Percentiles rank a stretch among this genome's conserved stretches.
Evolutionary conservation across 1,140 invertebrate genomes (phyloP).

Genomic region (Metopolophium dirhodum): DNA sequence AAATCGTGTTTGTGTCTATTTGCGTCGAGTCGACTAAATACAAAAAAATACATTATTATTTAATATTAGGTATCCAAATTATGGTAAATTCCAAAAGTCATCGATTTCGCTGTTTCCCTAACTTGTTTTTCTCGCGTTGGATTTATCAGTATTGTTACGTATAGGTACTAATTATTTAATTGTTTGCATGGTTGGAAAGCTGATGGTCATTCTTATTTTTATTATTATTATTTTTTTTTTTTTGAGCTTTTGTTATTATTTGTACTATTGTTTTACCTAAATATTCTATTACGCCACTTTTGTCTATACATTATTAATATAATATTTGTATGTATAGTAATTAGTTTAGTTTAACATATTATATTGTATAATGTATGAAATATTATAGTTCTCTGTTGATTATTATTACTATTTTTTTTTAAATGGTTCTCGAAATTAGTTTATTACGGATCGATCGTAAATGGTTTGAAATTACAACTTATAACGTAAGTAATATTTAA

Average conservation of each 20-base stretch:
- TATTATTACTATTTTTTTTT: not conserved
- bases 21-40: not conserved
- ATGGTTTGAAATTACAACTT: not conserved
- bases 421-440: not conserved
- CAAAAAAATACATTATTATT: not conserved
- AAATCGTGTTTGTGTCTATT: not conserved
- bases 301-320: not conserved
- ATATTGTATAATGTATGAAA: not conserved
- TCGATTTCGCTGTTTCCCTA: not conserved
- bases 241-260: slow-evolving; percentile 23
- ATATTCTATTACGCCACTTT: not conserved
- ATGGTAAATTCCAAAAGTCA: slow-evolving; percentile 2
- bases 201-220: not conserved
- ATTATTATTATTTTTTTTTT: not conserved
- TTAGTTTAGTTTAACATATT: not conserved
- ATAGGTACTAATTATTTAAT: no score
- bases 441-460: not conserved
- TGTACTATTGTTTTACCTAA: slow-evolving; percentile 6
- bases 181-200: not conserved
- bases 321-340: not conserved
- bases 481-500: not conserved
- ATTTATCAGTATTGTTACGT: slow-evolving; percentile 24
- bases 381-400: not conserved
- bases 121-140: not conserved
- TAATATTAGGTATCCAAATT: not conserved